Conservation (phyloP, 2,113 vertebrate species). For the Scartelaos histophorus region DNA sequence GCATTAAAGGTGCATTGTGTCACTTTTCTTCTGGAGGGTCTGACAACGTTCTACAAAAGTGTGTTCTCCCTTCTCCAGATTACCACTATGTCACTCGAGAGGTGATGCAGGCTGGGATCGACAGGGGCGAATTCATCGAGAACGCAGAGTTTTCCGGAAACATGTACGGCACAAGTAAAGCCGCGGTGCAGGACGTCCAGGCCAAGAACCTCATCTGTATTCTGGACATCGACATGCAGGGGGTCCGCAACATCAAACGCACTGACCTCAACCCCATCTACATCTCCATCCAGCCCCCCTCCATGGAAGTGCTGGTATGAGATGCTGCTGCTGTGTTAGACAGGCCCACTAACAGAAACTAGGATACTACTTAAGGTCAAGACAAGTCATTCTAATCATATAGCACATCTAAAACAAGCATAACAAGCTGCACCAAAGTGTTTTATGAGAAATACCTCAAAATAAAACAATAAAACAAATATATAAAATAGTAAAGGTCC, state of each 20-base stretch:
- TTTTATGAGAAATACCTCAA: too few species aligned
- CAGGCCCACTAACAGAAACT: too few species aligned
- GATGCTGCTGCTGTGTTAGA: background rate
- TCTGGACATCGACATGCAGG: conserved; percentile 95
- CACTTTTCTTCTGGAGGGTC: too few species aligned
- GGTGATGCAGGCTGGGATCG: conserved; percentile 84
- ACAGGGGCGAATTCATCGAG: conserved; percentile 88
- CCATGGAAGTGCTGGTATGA: conserved; percentile 85
- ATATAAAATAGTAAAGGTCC: too few species aligned
- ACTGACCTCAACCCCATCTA: conserved; percentile 90
- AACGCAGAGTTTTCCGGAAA: conserved; percentile 92
- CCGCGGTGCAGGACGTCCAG: conserved; percentile 86
- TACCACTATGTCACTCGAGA: conserved; percentile 92
- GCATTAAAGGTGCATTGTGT: too few species aligned
- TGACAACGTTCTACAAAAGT: too few species aligned
- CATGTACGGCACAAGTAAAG: conserved; percentile 95
- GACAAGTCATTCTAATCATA: too few species aligned
- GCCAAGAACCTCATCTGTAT: conserved; percentile 94
- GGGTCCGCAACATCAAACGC: conserved; percentile 90
- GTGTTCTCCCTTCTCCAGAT: conserved; percentile 72
- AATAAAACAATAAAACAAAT: too few species aligned
- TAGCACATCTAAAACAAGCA: too few species aligned
- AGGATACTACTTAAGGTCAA: too few species aligned
- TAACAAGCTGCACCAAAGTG: too few species aligned
- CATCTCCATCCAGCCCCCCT: conserved; percentile 90